phyloP scores from a whole-genome alignment of 2,888 invertebrate genomes.

The Crematogaster levior region DNA sequence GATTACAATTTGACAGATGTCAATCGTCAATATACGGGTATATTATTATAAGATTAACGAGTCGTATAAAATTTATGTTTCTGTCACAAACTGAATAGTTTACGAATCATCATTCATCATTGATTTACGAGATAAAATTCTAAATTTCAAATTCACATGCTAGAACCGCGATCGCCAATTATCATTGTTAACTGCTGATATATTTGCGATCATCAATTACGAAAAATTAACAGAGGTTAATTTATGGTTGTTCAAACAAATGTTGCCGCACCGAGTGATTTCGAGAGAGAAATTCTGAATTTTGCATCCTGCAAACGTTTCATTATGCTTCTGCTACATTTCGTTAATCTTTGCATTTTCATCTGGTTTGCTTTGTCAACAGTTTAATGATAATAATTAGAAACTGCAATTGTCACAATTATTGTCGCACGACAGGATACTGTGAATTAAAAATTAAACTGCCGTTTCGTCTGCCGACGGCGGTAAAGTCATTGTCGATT shows the following conservation, averaged over 20 bases:
- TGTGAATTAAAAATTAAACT: conserved; percentile 70
- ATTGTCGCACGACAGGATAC: conserved; percentile 7
- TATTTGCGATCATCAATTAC: conserved; percentile 11
- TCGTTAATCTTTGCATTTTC: conserved; percentile 26
- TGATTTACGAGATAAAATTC: conserved; percentile 9
- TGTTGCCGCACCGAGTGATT: background rate
- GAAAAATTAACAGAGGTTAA: conserved; percentile 27
- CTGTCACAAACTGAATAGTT: background rate
- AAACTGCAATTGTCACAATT: conserved; percentile 21
- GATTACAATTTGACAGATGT: background rate
- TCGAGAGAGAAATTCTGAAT: background rate
- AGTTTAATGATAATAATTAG: conserved; percentile 32
- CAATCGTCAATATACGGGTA: background rate
- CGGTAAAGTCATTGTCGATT: conserved; percentile 59
- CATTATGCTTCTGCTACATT: conserved; percentile 17
- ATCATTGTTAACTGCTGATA: conserved; percentile 19
- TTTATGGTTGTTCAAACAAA: conserved; percentile 36
- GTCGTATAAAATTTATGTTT: background rate
- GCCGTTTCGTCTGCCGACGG: conserved; percentile 47
- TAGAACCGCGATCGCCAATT: background rate
- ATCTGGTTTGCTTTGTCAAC: background rate
- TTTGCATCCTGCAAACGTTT: conserved; percentile 7
- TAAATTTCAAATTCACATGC: background rate
- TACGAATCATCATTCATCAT: background rate
- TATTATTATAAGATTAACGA: background rate